These are phyloP conservation scores for Trematocara marginatum DNA, from an alignment of 2,113 vertebrate species.

Conservation along the genomic window DNA sequence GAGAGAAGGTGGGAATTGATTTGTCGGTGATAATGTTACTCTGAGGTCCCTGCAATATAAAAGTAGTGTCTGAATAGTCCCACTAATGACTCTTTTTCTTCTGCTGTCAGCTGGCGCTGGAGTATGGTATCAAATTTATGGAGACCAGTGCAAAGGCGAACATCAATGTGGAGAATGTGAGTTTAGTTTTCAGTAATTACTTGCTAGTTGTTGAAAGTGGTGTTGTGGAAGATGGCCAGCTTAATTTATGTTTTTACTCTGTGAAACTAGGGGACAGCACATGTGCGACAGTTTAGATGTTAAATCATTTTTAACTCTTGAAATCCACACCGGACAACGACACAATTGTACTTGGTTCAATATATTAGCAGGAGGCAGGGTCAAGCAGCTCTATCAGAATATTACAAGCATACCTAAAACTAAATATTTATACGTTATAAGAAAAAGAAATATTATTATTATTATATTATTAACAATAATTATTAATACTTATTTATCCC, in stretches of 20 bases:
- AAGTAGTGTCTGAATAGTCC: background rate
- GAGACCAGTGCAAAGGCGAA: constrained; percentile 98
- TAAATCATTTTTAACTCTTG: rapidly evolving
- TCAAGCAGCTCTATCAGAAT: background rate
- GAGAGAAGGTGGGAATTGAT: constrained; percentile 79
- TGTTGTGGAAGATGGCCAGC: background rate
- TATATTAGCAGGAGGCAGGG: background rate
- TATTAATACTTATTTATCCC: background rate
- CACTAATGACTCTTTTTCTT: background rate
- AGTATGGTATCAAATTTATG: constrained; percentile 98
- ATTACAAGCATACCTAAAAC: background rate
- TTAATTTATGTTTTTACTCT: rapidly evolving
- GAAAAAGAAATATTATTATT: background rate
- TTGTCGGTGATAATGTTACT: background rate
- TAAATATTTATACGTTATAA: rapidly evolving
- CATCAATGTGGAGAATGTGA: constrained; percentile 97
- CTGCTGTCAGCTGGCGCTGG: constrained; percentile 81
- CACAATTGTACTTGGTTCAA: background rate
- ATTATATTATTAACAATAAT: background rate
- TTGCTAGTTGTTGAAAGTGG: background rate
- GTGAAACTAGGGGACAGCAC: background rate
- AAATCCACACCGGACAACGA: background rate
- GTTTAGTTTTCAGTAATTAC: constrained; percentile 42
- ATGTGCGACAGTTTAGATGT: background rate
- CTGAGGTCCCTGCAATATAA: background rate